Conservation (phyloP, 2,888 invertebrate species). For the Dione vanillae region DNA sequence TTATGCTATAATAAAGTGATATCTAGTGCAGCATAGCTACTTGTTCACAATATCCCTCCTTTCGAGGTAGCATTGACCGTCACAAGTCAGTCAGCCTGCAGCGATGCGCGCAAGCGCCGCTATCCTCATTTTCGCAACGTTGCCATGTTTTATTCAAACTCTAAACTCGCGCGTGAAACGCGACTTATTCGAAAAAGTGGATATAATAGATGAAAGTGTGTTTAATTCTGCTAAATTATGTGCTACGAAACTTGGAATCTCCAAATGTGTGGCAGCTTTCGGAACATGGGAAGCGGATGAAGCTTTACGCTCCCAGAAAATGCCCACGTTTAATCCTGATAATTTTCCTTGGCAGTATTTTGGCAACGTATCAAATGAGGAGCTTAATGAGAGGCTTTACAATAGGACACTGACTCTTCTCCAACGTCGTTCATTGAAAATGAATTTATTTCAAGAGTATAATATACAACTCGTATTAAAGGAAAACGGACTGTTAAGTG, state of each 20-base stretch:
- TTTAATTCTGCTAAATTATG: conserved; percentile 57
- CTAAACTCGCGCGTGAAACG: conserved; percentile 34
- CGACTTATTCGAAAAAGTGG: conserved; percentile 38
- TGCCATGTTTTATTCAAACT: conserved; percentile 55
- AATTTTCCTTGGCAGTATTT: conserved; percentile 75
- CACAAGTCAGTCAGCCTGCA: conserved; percentile 67
- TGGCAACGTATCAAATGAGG: conserved; percentile 71
- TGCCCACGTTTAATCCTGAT: conserved; percentile 57
- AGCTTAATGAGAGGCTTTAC: conserved; percentile 78
- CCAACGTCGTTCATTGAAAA: conserved; percentile 74
- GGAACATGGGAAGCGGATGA: conserved; percentile 80
- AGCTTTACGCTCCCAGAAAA: conserved; percentile 54
- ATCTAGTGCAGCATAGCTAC: conserved; percentile 16
- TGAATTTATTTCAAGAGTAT: conserved; percentile 80
- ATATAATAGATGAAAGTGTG: conserved; percentile 42
- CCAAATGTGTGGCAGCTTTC: conserved; percentile 84
- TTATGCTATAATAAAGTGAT: neutral
- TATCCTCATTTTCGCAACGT: conserved; percentile 64
- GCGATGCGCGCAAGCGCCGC: conserved; percentile 78
- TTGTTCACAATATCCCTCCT: conserved; percentile 54
- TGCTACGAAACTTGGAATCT: conserved; percentile 66
- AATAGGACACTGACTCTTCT: conserved; percentile 79
- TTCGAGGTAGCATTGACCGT: conserved; percentile 45
- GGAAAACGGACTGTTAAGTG: conserved; percentile 74
- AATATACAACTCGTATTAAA: conserved; percentile 79